These are phyloP conservation scores for Axea sp. DNA, from an alignment of 2,888 invertebrate species.

Conservation along the genomic window DNA sequence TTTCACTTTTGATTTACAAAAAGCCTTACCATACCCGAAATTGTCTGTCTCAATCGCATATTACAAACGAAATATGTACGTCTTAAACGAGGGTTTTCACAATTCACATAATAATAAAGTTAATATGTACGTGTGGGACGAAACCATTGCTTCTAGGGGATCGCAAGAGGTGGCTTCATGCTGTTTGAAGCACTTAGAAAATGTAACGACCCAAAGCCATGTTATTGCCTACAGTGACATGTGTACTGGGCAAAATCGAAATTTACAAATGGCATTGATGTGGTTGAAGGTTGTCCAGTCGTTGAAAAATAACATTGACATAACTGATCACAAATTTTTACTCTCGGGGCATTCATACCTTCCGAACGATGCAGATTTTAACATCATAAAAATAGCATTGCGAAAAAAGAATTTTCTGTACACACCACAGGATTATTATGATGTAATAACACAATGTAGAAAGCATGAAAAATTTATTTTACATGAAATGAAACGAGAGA, in stretches of 20 bases:
- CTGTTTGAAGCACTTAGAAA: slow-evolving; percentile 2
- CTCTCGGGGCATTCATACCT: not conserved
- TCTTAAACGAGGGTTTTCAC: too few relatives aligned
- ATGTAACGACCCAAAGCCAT: slow-evolving; percentile 1
- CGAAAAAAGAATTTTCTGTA: too few relatives aligned
- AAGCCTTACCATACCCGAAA: too few relatives aligned
- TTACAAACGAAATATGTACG: too few relatives aligned
- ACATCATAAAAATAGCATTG: slow-evolving; percentile 8
- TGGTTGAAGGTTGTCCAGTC: slow-evolving; percentile 1
- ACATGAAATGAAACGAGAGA: too few relatives aligned
- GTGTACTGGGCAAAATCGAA: too few relatives aligned
- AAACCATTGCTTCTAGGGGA: slow-evolving; percentile 11
- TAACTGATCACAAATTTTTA: slow-evolving; percentile 4
- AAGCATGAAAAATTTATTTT: slow-evolving; percentile 44
- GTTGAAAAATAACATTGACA: not conserved
- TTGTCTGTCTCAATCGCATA: too few relatives aligned
- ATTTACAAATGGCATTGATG: slow-evolving; percentile 4
- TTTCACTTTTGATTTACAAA: too few relatives aligned
- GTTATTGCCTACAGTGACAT: too few relatives aligned
- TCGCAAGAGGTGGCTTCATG: not conserved
- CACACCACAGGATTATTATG: slow-evolving; percentile 50
- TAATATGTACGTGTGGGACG: too few relatives aligned
- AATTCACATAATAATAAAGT: too few relatives aligned
- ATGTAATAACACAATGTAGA: slow-evolving; percentile 52
- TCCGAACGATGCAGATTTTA: slow-evolving; percentile 1